These are phyloP conservation scores for Melozone crissalis DNA, from an alignment of 2,113 vertebrate species.

Conservation along the genomic window DNA sequence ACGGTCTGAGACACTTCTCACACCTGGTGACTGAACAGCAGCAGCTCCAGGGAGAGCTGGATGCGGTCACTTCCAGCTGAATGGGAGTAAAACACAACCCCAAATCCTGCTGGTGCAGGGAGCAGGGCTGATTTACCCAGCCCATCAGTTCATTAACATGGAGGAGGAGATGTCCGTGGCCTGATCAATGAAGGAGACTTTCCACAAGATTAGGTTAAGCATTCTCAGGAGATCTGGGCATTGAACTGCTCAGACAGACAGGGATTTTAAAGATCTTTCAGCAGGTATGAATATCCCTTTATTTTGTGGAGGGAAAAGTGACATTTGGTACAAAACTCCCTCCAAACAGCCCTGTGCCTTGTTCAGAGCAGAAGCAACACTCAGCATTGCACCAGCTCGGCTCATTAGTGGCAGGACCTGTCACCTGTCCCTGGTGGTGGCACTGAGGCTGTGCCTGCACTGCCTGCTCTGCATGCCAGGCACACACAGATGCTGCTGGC, in stretches of 20 bases:
- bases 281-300: background rate
- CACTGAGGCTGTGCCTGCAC: background rate
- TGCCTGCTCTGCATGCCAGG: slow-evolving; percentile 5
- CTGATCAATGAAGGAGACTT: background rate
- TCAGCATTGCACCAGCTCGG: background rate
- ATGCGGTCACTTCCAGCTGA: background rate
- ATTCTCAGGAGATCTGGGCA: background rate
- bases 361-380: background rate
- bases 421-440: background rate
- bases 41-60: background rate
- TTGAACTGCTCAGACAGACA: background rate
- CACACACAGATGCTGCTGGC: background rate
- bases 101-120: background rate
- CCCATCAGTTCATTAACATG: background rate
- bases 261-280: background rate
- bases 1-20: background rate
- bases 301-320: background rate
- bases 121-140: background rate
- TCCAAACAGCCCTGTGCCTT: background rate
- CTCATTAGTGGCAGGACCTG: background rate
- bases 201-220: background rate
- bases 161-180: background rate
- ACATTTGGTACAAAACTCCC: background rate
- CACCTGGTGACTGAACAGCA: background rate
- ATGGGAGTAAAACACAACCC: background rate